Evolutionary conservation across 2,888 invertebrate species (phyloP).

Genomic region (Folsomia candida): DNA sequence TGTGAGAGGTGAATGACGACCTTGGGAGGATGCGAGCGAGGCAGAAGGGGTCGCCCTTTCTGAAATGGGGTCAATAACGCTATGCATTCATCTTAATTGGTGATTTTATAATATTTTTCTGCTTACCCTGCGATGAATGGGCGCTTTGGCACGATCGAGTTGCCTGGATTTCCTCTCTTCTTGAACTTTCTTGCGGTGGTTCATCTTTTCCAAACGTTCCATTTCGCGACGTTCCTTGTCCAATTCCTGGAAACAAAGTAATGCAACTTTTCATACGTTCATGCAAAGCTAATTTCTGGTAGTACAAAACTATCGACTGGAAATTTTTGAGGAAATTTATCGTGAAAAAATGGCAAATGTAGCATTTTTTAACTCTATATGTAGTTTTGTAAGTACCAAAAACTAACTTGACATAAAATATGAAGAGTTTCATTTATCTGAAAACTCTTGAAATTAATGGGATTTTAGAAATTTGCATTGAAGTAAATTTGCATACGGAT

Average conservation of each 20-base stretch:
- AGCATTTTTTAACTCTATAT: background rate
- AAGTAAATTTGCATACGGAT: background rate
- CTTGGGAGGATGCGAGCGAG: conserved; percentile 46
- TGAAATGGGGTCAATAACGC: conserved; percentile 11
- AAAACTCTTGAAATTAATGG: too few relatives aligned
- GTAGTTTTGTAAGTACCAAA: background rate
- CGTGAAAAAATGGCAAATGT: background rate
- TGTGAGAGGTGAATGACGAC: conserved; percentile 44
- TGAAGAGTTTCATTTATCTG: too few relatives aligned
- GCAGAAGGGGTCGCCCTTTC: conserved; percentile 45
- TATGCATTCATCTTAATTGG: background rate
- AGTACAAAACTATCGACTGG: too few relatives aligned
- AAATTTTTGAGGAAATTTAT: too few relatives aligned
- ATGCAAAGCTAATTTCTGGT: too few relatives aligned
- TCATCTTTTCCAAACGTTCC: conserved; percentile 43
- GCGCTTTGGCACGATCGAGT: conserved; percentile 44
- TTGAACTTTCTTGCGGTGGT: conserved; percentile 35
- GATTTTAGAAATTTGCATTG: too few relatives aligned
- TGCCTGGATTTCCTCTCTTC: conserved; percentile 35
- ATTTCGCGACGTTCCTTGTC: conserved; percentile 48
- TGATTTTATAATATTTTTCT: background rate
- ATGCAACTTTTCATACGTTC: conserved; percentile 1
- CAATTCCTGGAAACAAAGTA: conserved; percentile 43
- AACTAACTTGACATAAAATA: too few relatives aligned
- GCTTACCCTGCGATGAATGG: conserved; percentile 42